These are phyloP conservation scores for Streblospio benedicti DNA, from an alignment of 1,140 invertebrate species.

Conservation along the genomic window DNA sequence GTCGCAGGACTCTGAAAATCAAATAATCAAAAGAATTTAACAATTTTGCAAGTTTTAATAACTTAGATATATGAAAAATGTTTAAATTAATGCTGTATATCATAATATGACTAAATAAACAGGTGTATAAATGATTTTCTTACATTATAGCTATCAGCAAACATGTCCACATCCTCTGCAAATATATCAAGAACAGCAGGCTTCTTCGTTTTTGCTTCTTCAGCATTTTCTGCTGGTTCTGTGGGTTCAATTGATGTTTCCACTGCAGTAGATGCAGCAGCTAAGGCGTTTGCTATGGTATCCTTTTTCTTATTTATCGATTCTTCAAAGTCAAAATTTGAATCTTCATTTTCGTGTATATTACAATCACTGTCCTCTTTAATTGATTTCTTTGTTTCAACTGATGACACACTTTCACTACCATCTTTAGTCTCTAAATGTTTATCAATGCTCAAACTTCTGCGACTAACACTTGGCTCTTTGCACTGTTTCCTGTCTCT, in stretches of 20 bases:
- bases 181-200: constrained; percentile 69
- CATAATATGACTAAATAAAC: background rate
- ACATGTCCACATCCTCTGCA: constrained; percentile 50
- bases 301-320: constrained; percentile 35
- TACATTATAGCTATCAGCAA: constrained; percentile 65
- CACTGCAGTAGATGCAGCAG: too few relatives aligned
- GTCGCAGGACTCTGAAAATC: constrained; percentile 56
- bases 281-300: too few relatives aligned
- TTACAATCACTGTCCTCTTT: constrained; percentile 9
- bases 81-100: background rate
- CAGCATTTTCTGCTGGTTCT: constrained; percentile 10
- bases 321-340: constrained; percentile 38
- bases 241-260: too few relatives aligned
- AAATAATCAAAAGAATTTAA: constrained; percentile 11
- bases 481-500: too few relatives aligned
- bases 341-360: constrained; percentile 20
- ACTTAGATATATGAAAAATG: background rate
- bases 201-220: constrained; percentile 29
- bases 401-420: too few relatives aligned
- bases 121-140: constrained; percentile 44
- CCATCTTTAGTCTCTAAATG: too few relatives aligned
- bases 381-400: too few relatives aligned
- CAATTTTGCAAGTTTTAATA: background rate
- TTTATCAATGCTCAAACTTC: too few relatives aligned
- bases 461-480: too few relatives aligned